Evolutionary conservation across 1,140 invertebrate species (phyloP), one percentile per base, ranked within the genome.

Genomic region (Zophobas atratus): DNA sequence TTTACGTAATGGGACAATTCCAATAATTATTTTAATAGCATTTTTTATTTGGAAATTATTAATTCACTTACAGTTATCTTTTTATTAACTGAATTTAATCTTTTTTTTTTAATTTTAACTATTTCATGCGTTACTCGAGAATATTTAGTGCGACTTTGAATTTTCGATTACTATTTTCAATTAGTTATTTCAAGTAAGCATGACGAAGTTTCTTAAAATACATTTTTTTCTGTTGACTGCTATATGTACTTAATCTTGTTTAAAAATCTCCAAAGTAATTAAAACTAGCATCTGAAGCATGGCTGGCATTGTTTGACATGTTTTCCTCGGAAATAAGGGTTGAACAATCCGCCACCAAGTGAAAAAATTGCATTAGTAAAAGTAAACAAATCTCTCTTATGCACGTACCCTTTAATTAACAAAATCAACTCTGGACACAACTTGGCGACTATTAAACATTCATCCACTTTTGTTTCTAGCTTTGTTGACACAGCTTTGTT

Each of bases 401-500:
- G 60, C 60, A 67, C 60, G 60, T 67, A 67, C 60, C 38, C 60
- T 67, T 67, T 67, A 67, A 67, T 67, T 67, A 67, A 67, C 60
- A 67, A 67, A 67, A 67, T 67, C 60, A 67, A 67, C 60, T 38
- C 43, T 39, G 56, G 60, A 67, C 60, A 67, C 56, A 67, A 67
- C 60, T 67, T 67, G 60, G 60, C 60, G 39, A 67, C 60, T 67
- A 67, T 67, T 67, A 67, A 67, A 67, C 60, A 67, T 67, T 67
- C 60, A 67, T 67, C 60, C 60, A 43, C 60, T 67, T 67, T 67
- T 67, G 60, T 67, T 67, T 67, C 60, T 67, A 67, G 60, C 39
- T 43, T 43, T 67, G 60, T 67, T 67, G 60, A 67, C 60, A 67
- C 38, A 43, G 60, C 60, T 67, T 67, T 67, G 60, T 67, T 67